phyloP scores from a whole-genome alignment of 2,888 invertebrate genomes.

The Pteria penguin region DNA sequence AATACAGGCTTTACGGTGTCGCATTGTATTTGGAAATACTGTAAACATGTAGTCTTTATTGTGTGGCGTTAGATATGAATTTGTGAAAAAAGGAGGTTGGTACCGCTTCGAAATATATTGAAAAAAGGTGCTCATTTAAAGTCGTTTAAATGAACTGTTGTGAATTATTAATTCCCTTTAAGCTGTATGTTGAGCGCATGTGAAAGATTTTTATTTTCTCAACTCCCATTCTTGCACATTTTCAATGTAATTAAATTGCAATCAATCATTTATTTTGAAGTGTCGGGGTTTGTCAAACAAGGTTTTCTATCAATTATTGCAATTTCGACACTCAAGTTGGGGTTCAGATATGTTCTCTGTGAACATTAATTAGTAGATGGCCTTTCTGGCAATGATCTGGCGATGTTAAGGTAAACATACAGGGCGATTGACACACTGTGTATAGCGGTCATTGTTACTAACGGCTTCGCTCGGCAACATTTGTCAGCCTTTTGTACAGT shows the following conservation, averaged over 20 bases:
- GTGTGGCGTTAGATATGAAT: background rate
- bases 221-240: constrained; percentile 23
- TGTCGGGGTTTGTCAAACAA: constrained; percentile 43
- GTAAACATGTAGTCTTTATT: background rate
- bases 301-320: constrained; percentile 35
- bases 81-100: background rate
- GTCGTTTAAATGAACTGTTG: constrained; percentile 31
- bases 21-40: background rate
- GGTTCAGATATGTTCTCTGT: constrained; percentile 29
- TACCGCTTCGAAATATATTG: background rate
- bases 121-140: constrained; percentile 14
- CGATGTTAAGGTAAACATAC: too few species aligned
- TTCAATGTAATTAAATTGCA: constrained; percentile 52
- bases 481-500: constrained; percentile 17
- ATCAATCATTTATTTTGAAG: constrained; percentile 60
- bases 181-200: constrained; percentile 2
- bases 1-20: background rate
- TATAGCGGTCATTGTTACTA: too few species aligned
- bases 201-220: constrained; percentile 9
- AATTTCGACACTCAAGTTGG: constrained; percentile 23
- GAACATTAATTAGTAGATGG: constrained; percentile 36
- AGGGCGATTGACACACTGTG: too few species aligned
- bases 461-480: too few species aligned
- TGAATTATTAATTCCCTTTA: constrained; percentile 40
- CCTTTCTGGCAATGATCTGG: background rate